Evolutionary conservation across 2,888 invertebrate genomes (phyloP).

Genomic region (Eudemis profundana): DNA sequence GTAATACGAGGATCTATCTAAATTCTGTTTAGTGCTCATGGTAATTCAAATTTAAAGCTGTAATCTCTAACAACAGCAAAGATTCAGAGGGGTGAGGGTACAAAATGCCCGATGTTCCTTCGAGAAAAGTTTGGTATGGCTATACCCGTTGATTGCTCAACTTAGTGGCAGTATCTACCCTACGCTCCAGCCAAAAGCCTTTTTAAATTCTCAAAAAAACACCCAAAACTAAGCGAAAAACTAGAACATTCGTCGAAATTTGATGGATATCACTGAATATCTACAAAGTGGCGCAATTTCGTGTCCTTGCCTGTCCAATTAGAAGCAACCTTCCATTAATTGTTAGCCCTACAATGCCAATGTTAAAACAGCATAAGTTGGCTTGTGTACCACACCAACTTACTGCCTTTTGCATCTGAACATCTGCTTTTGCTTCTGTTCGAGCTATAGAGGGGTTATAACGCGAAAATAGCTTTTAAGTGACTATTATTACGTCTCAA

Average conservation of each 20-base stretch:
- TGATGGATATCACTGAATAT: slow-evolving; percentile 13
- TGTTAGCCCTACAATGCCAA: neutral
- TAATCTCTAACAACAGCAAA: too few species aligned
- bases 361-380: neutral
- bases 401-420: neutral
- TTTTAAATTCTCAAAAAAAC: neutral
- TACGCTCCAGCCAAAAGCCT: too few species aligned
- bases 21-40: too few species aligned
- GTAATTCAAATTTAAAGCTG: too few species aligned
- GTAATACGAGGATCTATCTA: too few species aligned
- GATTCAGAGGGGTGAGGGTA: too few species aligned
- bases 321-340: slow-evolving; percentile 5
- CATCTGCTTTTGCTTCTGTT: too few species aligned
- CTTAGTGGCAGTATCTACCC: too few species aligned
- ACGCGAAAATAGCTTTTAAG: neutral
- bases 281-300: slow-evolving; percentile 7
- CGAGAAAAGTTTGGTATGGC: too few species aligned
- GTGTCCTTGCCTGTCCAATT: slow-evolving; percentile 20
- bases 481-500: neutral
- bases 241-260: neutral
- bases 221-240: neutral
- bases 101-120: too few species aligned
- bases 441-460: neutral
- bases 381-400: too few species aligned
- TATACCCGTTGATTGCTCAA: too few species aligned